A percentile compares a stretch with the other conserved stretches of the same genome.
Evolutionary conservation across 2,888 invertebrate species (phyloP).

Genomic region (Psococerastis gibbosa): DNA sequence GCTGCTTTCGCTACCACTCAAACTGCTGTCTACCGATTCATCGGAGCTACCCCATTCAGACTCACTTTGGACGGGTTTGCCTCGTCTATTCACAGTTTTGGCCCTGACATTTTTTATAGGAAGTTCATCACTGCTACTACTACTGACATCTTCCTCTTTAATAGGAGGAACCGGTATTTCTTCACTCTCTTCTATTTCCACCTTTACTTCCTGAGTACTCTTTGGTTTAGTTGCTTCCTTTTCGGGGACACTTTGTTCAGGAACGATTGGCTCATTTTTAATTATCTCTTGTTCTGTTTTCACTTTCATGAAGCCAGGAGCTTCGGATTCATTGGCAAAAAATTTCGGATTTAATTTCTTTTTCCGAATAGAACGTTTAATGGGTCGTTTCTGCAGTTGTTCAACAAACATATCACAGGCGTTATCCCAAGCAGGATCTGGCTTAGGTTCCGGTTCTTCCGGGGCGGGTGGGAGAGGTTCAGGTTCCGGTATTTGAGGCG

Average conservation of each 20-base stretch:
- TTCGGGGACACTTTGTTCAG: constrained; percentile 16
- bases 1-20: not conserved
- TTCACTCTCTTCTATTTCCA: not conserved
- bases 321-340: constrained; percentile 23
- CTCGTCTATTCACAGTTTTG: not conserved
- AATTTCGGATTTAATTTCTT: not conserved
- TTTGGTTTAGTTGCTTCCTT: constrained; percentile 16
- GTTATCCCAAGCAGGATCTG: constrained; percentile 39
- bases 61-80: not conserved
- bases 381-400: constrained; percentile 38
- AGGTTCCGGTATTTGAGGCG: constrained; percentile 22
- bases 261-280: constrained; percentile 13
- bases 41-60: not conserved
- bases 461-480: not conserved
- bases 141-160: not conserved
- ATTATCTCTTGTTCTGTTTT: constrained; percentile 20
- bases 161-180: not conserved
- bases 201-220: constrained; percentile 18
- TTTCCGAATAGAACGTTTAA: constrained; percentile 5
- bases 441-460: constrained; percentile 12
- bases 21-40: not conserved
- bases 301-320: not conserved
- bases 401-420: constrained; percentile 64
- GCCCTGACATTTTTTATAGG: not conserved
- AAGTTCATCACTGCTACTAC: not conserved